A percentile compares a stretch with the other conserved stretches of the same genome.
Conservation (phyloP, 2,888 invertebrate species). For the Mesorhabditis sp. region DNA sequence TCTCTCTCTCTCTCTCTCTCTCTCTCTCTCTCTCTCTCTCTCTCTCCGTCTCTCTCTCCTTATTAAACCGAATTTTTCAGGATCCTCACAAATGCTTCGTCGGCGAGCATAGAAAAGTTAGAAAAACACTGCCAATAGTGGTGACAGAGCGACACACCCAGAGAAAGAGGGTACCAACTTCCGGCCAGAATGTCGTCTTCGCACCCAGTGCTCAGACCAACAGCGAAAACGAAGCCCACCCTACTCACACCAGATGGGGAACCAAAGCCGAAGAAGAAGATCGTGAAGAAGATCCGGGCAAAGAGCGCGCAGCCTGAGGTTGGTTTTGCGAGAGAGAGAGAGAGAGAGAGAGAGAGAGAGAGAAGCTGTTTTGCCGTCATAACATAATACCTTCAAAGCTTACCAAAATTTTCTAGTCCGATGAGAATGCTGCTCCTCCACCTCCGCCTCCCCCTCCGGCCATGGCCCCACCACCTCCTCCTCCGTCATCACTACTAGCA, state of each 20-base stretch:
- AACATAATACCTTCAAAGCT: background rate
- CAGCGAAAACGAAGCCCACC: too few species aligned
- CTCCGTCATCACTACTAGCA: constrained; percentile 20
- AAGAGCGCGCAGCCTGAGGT: constrained; percentile 3
- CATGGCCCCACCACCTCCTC: constrained; percentile 24
- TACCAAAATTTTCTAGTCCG: background rate
- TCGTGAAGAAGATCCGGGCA: background rate
- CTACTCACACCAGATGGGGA: background rate
- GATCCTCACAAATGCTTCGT: too few species aligned
- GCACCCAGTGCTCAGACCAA: too few species aligned
- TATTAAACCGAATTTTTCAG: too few species aligned
- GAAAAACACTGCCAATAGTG: too few species aligned
- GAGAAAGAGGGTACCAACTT: too few species aligned
- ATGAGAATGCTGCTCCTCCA: constrained; percentile 12
- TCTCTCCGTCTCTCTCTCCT: too few species aligned
- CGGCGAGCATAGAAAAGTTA: too few species aligned
- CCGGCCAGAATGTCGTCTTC: too few species aligned
- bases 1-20: too few species aligned
- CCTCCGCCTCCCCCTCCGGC: constrained; percentile 14
- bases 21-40: too few species aligned
- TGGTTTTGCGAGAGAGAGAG: background rate
- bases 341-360: background rate
- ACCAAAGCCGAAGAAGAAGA: background rate
- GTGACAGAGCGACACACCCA: too few species aligned
- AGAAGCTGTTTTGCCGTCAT: background rate